Percentiles rank a stretch among this genome's conserved stretches.
Evolutionary conservation across 2,888 invertebrate species (phyloP).

Genomic region (Drosophila austrosaltans): DNA sequence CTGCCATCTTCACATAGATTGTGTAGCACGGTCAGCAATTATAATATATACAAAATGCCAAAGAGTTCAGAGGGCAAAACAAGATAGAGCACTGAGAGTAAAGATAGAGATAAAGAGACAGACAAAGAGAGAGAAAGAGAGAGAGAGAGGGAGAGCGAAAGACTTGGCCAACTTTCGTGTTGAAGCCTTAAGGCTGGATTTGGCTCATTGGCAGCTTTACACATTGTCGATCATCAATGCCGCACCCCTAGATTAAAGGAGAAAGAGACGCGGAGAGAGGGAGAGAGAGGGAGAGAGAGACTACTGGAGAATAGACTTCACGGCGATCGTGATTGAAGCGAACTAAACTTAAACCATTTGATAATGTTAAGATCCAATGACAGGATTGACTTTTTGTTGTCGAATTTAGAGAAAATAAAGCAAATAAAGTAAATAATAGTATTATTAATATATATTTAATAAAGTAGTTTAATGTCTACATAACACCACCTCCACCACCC

Average conservation of each 20-base stretch:
- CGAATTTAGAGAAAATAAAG: too few relatives aligned
- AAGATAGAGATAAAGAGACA: conserved; percentile 17
- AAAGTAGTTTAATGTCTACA: too few relatives aligned
- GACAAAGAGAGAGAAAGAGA: conserved; percentile 20
- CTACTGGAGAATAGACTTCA: conserved; percentile 8
- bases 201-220: conserved; percentile 79
- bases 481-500: too few relatives aligned
- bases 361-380: conserved; percentile 52
- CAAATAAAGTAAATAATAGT: background rate
- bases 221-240: conserved; percentile 66
- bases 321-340: conserved; percentile 70
- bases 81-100: conserved; percentile 41
- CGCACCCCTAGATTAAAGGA: conserved; percentile 7
- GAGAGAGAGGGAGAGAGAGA: too few relatives aligned
- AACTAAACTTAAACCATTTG: conserved; percentile 26
- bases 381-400: conserved; percentile 37
- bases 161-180: background rate
- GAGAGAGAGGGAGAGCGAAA: conserved; percentile 28
- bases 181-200: conserved; percentile 44
- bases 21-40: conserved; percentile 68
- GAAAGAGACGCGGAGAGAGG: too few relatives aligned
- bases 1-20: conserved; percentile 47
- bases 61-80: conserved; percentile 73
- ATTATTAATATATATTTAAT: conserved; percentile 9
- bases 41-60: conserved; percentile 72